A percentile compares a stretch with the other conserved stretches of the same genome.
phyloP scores from a whole-genome alignment of 2,113 vertebrate species.

The Strix aluco region DNA sequence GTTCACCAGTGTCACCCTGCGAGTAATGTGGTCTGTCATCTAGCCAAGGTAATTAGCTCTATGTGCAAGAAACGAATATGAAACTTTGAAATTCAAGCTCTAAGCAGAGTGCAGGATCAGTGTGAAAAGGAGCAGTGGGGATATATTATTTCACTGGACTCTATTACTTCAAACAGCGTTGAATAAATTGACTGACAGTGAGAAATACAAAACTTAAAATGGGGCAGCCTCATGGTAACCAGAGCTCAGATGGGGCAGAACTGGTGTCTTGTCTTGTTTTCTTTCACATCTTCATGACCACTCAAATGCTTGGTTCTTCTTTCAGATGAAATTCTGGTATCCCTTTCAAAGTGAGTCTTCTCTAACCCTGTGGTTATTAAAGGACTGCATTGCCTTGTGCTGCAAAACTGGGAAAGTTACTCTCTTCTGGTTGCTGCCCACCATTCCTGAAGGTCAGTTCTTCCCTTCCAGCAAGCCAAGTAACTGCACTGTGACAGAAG shows the following conservation, averaged over 20 bases:
- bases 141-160: background rate
- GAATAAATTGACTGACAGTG: background rate
- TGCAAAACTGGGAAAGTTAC: background rate
- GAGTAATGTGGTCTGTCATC: background rate
- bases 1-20: background rate
- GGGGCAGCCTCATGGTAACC: background rate
- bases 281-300: background rate
- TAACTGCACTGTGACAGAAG: background rate
- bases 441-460: background rate
- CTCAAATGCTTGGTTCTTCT: background rate
- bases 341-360: background rate
- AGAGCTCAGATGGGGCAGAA: background rate
- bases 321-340: background rate
- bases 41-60: constrained; percentile 10
- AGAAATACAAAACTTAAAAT: background rate
- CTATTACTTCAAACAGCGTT: background rate
- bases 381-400: background rate
- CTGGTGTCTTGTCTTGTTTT: background rate
- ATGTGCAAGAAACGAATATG: background rate
- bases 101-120: background rate
- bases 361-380: background rate
- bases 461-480: background rate
- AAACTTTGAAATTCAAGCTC: background rate
- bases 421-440: background rate
- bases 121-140: background rate